Base-by-base conservation (phyloP, 2,797 vertebrate genomes). In the Capromys pilorides region DNA sequence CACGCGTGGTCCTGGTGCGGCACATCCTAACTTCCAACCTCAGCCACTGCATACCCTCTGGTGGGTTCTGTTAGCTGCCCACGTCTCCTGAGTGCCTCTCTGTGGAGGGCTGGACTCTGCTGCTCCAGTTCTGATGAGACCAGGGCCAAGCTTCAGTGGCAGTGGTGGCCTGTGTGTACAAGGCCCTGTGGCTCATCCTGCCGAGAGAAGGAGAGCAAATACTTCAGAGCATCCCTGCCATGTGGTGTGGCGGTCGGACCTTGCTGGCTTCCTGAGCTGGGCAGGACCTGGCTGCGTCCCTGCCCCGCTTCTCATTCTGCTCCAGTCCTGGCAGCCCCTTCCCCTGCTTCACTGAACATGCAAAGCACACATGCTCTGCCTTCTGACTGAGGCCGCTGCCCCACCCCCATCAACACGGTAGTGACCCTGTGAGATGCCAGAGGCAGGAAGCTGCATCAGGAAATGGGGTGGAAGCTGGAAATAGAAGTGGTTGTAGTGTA, bases 401-500 rank as follows among this genome's bases (percentile, higher is more conserved):
- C 21, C 22, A 7, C 5, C 73, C 93, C 75, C 19, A 88, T 51
- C 67, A 94, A n/a, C 75, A 96, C 66, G 36, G 66, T 36, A 33
- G 67, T 87, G 66, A 69, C 45, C 66, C 89, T 14, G 3, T 61
- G 36, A 91, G 39, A 73, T 69, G 71, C 54, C 81, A 94, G 61
- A 82, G 87, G 71, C 7, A 79, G 49, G 26, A 75, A 6, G 1
- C 28, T 90, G 49, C 88, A 85, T 93, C 73, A 85, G 41, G 57
- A 94, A 94, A 66, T 90, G 36, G 73, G 77, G 62, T 57, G 59
- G 83, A 78, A 89, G 36, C 13, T 78, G 71, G 62, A 90, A 81
- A 78, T 61, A 13, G 18, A 86, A 84, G 31, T 77, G 71, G 75
- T 49, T 73, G 71, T 66, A 26, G 28, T 84, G 59, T 96, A 51